Evolutionary conservation across 2,797 vertebrate genomes (phyloP).

Genomic region (Neomorphus geoffroyi): DNA sequence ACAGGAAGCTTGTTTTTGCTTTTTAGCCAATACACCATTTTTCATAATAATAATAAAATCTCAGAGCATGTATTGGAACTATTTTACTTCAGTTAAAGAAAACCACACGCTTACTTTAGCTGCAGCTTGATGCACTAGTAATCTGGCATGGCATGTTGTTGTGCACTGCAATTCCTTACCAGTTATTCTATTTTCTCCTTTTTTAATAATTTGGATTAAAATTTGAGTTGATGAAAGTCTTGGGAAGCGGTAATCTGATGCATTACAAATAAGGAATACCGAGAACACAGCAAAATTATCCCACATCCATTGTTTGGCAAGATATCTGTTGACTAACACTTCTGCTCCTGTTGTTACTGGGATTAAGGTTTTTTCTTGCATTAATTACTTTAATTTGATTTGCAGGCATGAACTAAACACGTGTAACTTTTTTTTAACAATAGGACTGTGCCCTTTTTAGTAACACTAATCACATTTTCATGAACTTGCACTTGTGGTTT

Average conservation of each 20-base stretch:
- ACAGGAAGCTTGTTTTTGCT: neutral
- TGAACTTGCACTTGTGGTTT: slow-evolving; percentile 26
- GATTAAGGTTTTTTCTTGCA: slow-evolving; percentile 78
- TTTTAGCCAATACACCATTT: neutral
- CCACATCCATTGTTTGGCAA: slow-evolving; percentile 83
- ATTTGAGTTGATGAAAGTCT: neutral
- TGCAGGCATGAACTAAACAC: slow-evolving; percentile 93
- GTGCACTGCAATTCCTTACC: slow-evolving; percentile 20
- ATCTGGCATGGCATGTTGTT: slow-evolving; percentile 46
- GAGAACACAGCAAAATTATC: slow-evolving; percentile 52
- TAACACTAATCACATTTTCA: slow-evolving; percentile 6
- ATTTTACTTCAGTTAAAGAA: neutral
- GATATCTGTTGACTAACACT: slow-evolving; percentile 78
- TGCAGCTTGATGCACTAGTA: slow-evolving; percentile 30
- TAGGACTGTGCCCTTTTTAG: slow-evolving; percentile 42
- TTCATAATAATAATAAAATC: neutral
- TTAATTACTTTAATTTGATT: slow-evolving; percentile 80
- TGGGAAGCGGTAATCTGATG: neutral
- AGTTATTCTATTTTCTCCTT: neutral
- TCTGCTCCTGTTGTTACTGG: slow-evolving; percentile 75
- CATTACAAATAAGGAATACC: neutral
- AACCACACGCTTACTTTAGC: neutral
- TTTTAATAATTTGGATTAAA: neutral
- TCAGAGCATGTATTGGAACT: neutral
- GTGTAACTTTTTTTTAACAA: slow-evolving; percentile 71